Conservation (phyloP, 1,140 invertebrate genomes). For the Meloidogyne floridensis region DNA sequence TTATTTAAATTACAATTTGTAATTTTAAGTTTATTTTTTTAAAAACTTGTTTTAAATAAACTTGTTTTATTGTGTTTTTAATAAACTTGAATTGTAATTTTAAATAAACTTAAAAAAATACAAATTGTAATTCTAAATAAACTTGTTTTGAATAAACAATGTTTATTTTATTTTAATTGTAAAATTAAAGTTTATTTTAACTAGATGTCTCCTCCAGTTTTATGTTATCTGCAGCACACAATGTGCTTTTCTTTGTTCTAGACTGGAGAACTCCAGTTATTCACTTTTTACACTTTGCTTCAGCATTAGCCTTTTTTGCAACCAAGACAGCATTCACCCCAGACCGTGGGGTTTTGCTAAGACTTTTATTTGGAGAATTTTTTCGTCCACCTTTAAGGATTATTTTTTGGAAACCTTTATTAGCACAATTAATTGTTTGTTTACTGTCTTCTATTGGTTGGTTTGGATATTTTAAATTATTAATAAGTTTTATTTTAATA, state of each 20-base stretch:
- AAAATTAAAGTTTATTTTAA: neutral
- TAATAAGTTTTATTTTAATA: no score
- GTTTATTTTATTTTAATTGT: no score
- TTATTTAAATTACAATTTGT: no score
- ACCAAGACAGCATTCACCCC: neutral
- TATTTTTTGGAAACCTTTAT: conserved; percentile 27
- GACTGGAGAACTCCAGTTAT: conserved; percentile 47
- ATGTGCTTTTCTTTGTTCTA: conserved; percentile 51
- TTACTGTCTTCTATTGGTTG: conserved; percentile 27
- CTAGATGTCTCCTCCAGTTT: conserved; percentile 45
- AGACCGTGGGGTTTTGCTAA: neutral
- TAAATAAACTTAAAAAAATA: no score
- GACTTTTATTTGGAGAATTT: conserved; percentile 17
- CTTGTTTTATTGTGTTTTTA: no score
- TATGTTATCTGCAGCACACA: conserved; percentile 53
- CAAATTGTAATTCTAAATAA: no score
- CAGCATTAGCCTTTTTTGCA: conserved; percentile 45
- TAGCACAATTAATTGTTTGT: conserved; percentile 38
- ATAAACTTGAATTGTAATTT: no score
- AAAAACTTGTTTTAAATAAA: no score
- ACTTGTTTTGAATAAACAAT: no score
- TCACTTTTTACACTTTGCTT: conserved; percentile 50
- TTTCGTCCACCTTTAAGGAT: conserved; percentile 16
- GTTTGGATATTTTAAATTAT: no score
- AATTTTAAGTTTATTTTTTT: no score